A percentile compares a stretch with the other conserved stretches of the same genome.
These are phyloP conservation scores for Mystacornis crossleyi DNA, from an alignment of 2,113 vertebrate genomes.

Conservation along the genomic window DNA sequence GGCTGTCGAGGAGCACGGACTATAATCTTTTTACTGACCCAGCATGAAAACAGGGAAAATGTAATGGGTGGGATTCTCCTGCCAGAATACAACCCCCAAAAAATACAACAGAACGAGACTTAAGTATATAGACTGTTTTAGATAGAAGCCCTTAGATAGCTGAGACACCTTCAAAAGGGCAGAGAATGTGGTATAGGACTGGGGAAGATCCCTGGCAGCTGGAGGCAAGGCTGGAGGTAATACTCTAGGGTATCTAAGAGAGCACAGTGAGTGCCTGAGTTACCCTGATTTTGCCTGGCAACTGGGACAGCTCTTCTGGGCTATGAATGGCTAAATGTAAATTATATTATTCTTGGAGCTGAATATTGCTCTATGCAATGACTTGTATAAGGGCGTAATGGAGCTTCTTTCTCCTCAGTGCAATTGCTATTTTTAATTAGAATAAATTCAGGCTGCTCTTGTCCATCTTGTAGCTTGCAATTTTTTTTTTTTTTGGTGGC, in stretches of 20 bases:
- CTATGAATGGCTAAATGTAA: not conserved
- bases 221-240: not conserved
- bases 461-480: not conserved
- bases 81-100: not conserved
- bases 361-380: not conserved
- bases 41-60: not conserved
- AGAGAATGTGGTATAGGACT: not conserved
- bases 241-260: not conserved
- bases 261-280: not conserved
- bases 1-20: rapidly evolving
- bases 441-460: not conserved
- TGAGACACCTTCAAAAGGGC: not conserved
- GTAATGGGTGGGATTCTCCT: not conserved
- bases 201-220: not conserved
- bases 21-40: not conserved
- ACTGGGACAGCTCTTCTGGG: not conserved
- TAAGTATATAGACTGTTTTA: not conserved
- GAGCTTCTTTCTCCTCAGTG: not conserved
- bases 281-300: not conserved
- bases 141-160: not conserved
- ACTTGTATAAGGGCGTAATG: not conserved
- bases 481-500: not conserved
- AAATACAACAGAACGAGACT: not conserved
- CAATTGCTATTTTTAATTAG: not conserved
- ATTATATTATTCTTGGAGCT: not conserved